phyloP scores from a whole-genome alignment of 2,888 invertebrate species.

The Geotrupes spiniger region DNA sequence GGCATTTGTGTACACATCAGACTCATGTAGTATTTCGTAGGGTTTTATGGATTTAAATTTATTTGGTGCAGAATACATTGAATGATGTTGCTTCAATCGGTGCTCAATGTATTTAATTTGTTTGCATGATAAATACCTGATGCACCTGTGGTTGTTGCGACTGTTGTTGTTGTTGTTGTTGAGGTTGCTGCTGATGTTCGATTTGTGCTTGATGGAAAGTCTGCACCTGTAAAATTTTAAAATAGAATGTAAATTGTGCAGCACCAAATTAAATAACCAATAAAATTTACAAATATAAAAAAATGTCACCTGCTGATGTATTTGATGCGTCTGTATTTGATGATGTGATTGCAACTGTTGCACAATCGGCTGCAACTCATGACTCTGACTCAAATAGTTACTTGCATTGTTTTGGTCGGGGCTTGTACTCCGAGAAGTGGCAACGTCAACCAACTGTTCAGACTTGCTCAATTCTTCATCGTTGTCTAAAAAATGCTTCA shows the following conservation, averaged over 20 bases:
- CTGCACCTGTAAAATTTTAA: too few relatives aligned
- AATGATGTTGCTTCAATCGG: too few relatives aligned
- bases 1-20: too few relatives aligned
- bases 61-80: too few relatives aligned
- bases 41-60: too few relatives aligned
- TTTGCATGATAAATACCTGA: conserved; percentile 7
- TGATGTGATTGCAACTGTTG: conserved; percentile 11
- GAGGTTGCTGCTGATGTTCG: conserved; percentile 19
- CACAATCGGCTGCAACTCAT: conserved; percentile 11
- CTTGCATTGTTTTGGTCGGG: conserved; percentile 29
- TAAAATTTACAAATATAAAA: neutral
- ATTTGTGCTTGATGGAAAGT: conserved; percentile 12
- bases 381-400: conserved; percentile 10
- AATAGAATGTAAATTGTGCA: neutral
- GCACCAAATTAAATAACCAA: neutral
- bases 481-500: conserved; percentile 46
- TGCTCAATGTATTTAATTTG: too few relatives aligned
- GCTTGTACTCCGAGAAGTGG: conserved; percentile 33
- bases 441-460: conserved; percentile 32
- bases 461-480: conserved; percentile 40
- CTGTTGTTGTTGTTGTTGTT: conserved; percentile 15
- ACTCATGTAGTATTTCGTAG: too few relatives aligned
- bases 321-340: conserved; percentile 8
- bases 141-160: conserved; percentile 17
- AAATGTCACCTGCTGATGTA: conserved; percentile 1